Evolutionary conservation across 2,888 invertebrate genomes (phyloP), one percentile per base, ranked within the genome.

Genomic region (Frankliniella intonsa): DNA sequence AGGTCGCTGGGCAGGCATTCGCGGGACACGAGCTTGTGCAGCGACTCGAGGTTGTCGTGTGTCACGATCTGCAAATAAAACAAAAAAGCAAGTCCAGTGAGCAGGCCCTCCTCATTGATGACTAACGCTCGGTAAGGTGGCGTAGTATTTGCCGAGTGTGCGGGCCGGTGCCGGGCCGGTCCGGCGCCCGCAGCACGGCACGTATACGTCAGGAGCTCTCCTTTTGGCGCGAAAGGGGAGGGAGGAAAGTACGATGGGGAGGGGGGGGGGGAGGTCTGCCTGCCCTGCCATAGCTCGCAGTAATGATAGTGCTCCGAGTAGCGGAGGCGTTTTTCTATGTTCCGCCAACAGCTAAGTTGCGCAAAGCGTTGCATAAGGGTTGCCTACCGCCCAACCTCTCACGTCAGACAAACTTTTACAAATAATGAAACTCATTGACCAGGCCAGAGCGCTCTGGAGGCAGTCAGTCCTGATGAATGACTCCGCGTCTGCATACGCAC

Each of bases 291-390:
- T 22, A 12, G 22, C 22, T 25, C 22, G 19, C 22, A 22, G 69
- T 76, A 76, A 76, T 76, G 69, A 76, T 76, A 76, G 69, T 25
- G 69, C 69, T 25, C 22, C 69, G 69, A 76, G 69, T 69, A 10
- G 69, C 69, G 69, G 12, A 76, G 69, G 69, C 69, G 69, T 76
- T 76, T 76, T 76, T 25, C 69, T 25, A 76, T 25, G 69, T 76
- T 76, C 69, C 69, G 22, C n/a, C 69, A 12, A 12, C 69, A 11
- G 69, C 69, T 2, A 2, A 55, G 62, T 62, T 62, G 62, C 62
- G 62, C 62, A 62, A 62, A n/a, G 62, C 62, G 62, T 62, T 62
- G 62, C 62, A 14, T 14, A 62, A 62, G 62, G 62, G 62, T 62
- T 62, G 62, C 62, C 62, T 62, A 62, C 62, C 62, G 19, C 2